These are phyloP conservation scores for Aromia moschata DNA, from an alignment of 2,888 invertebrate species.

Conservation along the genomic window DNA sequence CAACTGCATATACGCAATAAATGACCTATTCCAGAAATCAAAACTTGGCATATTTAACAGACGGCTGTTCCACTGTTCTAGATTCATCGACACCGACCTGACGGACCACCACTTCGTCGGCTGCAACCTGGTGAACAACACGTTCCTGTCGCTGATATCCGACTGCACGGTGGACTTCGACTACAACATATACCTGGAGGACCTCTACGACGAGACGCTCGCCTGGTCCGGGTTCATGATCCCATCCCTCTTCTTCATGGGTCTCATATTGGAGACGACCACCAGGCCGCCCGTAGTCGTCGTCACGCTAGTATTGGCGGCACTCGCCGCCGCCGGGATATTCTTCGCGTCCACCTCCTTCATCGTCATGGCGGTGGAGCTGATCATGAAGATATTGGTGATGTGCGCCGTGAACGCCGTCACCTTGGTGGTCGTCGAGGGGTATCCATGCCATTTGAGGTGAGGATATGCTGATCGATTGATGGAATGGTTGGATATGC, in stretches of 20 bases:
- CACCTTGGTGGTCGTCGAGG: slow-evolving; percentile 65
- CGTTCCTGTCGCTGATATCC: slow-evolving; percentile 60
- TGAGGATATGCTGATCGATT: slow-evolving; percentile 44
- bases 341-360: slow-evolving; percentile 64
- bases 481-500: not conserved
- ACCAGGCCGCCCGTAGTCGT: slow-evolving; percentile 56
- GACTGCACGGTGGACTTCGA: slow-evolving; percentile 64
- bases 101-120: slow-evolving; percentile 68
- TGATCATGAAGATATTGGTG: slow-evolving; percentile 63
- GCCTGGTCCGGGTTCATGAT: slow-evolving; percentile 63
- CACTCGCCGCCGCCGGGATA: slow-evolving; percentile 65
- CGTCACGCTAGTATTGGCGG: slow-evolving; percentile 58
- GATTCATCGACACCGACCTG: slow-evolving; percentile 76
- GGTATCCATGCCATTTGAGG: slow-evolving; percentile 70
- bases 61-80: slow-evolving; percentile 53
- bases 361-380: slow-evolving; percentile 56
- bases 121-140: slow-evolving; percentile 68
- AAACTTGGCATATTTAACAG: too few relatives aligned
- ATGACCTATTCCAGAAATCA: too few relatives aligned
- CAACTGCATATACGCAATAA: too few relatives aligned
- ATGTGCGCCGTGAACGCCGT: slow-evolving; percentile 65
- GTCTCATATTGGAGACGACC: slow-evolving; percentile 56
- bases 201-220: slow-evolving; percentile 59
- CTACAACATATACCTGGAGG: slow-evolving; percentile 69
- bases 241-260: slow-evolving; percentile 61